Evolutionary conservation across 2,113 vertebrate genomes (phyloP), one percentile per base, ranked within the genome.

Genomic region (Syngnathoides biaculeatus): DNA sequence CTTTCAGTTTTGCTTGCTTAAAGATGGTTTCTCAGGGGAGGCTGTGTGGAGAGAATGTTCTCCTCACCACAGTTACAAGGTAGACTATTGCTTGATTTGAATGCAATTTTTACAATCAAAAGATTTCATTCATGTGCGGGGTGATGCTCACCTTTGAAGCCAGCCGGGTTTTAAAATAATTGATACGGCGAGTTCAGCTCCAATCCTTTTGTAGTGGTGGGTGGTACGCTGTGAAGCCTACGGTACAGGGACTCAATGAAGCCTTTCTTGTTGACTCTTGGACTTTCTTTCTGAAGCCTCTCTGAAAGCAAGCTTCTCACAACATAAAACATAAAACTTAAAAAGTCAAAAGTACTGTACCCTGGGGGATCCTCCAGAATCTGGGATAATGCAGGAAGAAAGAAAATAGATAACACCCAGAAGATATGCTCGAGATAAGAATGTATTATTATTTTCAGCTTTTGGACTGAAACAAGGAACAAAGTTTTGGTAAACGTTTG

Each of bases 301-400:
- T 79, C 72, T 69, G 57, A 79, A 48, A 61, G 40, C 26, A 3
- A 14, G 50, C 61, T 62, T 75, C 72, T 65, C 56, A 74, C 64
- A 59, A 65, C 56, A 65, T 74, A 62, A 75, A 68, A 61, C 56
- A n/a, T 48, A 22, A 8, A 68, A 74, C 39, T 42, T 72, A 39
- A 58, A 60, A 65, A 35, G 42, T 67, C 39, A 65, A 39, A 68
- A 59, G 35, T 20, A 47, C 4, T 35, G 38, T 6, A 40, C 39
- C 64, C 35, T 27, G 50, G 53, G 26, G 14, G 69, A 47, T 60
- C 15, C n/a, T 67, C 65, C 26, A 12, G 65, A 50, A 61, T 48
- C 22, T 13, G 42, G 27, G 24, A 63, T 59, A 65, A 63, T 57
- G n/a, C 30, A 39, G 62, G 12, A 66, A 65, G 47, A 35, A 69